A percentile compares a stretch with the other conserved stretches of the same genome.
These are phyloP conservation scores for Dasyornis broadbenti DNA, from an alignment of 2,113 vertebrate species.

Conservation along the genomic window DNA sequence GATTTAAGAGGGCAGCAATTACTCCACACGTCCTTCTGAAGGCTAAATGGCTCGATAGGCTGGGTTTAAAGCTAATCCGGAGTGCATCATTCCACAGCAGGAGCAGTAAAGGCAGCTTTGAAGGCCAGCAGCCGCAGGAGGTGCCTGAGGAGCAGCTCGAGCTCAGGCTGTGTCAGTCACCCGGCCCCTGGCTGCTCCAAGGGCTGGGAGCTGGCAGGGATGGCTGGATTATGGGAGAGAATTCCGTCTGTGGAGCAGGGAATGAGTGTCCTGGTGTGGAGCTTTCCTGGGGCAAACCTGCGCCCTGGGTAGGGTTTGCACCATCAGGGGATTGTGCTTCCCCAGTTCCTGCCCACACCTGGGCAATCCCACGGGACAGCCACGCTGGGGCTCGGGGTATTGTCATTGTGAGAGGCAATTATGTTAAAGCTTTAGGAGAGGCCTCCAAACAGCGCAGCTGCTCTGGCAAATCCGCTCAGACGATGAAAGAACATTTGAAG, in stretches of 20 bases:
- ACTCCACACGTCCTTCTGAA: background rate
- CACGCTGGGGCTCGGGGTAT: background rate
- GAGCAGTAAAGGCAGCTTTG: background rate
- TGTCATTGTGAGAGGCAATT: background rate
- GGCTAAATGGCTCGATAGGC: background rate
- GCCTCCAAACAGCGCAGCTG: background rate
- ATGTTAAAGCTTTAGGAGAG: background rate
- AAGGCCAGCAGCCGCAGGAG: background rate
- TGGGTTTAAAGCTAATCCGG: background rate
- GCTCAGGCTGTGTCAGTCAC: background rate
- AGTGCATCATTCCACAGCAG: background rate
- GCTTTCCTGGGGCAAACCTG: background rate
- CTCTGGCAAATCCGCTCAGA: background rate
- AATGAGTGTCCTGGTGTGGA: background rate
- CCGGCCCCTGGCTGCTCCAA: background rate
- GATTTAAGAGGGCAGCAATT: conserved; percentile 42
- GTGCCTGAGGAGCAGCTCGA: background rate
- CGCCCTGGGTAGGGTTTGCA: too few relatives aligned
- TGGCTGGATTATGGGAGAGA: background rate
- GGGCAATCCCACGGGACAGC: background rate
- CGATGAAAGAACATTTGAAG: background rate
- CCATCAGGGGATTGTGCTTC: too few relatives aligned
- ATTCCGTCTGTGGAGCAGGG: background rate
- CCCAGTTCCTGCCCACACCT: too few relatives aligned
- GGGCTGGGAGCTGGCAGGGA: background rate